Evolutionary conservation across 2,113 vertebrate genomes (phyloP).

Genomic region (Gallinago media): DNA sequence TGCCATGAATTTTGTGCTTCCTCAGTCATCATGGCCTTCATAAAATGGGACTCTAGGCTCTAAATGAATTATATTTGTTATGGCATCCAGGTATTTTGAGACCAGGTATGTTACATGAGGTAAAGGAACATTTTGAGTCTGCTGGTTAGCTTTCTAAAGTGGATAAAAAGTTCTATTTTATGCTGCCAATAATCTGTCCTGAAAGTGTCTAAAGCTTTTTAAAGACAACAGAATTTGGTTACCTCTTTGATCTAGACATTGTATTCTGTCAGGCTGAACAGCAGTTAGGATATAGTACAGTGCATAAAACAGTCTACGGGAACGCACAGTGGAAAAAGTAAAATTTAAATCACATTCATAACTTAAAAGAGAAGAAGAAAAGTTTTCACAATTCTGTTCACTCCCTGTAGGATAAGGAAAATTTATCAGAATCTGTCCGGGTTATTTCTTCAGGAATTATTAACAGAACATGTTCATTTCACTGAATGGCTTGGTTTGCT

Average conservation of each 20-base stretch:
- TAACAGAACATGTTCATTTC: background rate
- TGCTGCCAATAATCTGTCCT: background rate
- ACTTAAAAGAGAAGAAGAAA: background rate
- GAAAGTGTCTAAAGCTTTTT: background rate
- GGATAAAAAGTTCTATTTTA: background rate
- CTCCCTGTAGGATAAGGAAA: background rate
- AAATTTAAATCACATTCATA: background rate
- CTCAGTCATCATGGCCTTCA: background rate
- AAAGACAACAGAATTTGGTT: background rate
- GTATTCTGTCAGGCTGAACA: background rate
- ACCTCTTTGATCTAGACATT: background rate
- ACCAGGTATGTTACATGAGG: background rate
- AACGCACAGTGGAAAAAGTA: background rate
- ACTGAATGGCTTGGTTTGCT: background rate
- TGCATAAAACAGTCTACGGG: background rate
- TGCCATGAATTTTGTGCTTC: background rate
- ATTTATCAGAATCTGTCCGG: background rate
- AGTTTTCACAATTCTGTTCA: background rate
- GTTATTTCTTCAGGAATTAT: background rate
- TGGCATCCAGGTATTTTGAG: background rate
- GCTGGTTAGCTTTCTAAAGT: background rate
- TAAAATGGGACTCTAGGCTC: background rate
- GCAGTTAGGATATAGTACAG: background rate
- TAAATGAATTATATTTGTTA: background rate
- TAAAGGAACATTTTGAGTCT: background rate